phyloP scores from a whole-genome alignment of 1,140 invertebrate genomes.

The Zaprionus ornatus region DNA sequence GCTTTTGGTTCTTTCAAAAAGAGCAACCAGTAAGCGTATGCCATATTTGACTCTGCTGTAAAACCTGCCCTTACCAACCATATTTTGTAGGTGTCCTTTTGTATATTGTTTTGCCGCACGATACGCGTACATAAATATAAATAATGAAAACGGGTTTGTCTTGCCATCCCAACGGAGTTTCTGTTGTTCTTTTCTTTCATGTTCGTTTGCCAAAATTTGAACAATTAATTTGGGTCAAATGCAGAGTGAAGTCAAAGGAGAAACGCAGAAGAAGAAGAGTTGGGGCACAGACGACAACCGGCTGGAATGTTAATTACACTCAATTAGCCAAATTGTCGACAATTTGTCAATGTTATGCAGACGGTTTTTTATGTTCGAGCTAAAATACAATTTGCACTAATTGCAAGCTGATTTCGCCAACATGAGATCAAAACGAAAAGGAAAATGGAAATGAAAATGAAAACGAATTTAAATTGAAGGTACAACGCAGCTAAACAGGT shows the following conservation, averaged over 20 bases:
- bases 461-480: neutral
- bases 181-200: slow-evolving; percentile 34
- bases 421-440: slow-evolving; percentile 4
- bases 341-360: slow-evolving; percentile 47
- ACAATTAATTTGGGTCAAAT: slow-evolving; percentile 71
- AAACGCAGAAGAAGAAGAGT: neutral
- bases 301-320: slow-evolving; percentile 71
- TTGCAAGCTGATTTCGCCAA: slow-evolving; percentile 39
- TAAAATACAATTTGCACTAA: slow-evolving; percentile 40
- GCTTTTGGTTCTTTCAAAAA: neutral
- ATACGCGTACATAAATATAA: slow-evolving; percentile 40
- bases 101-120: slow-evolving; percentile 34
- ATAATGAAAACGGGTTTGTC: slow-evolving; percentile 75
- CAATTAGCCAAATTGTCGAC: slow-evolving; percentile 76
- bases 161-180: slow-evolving; percentile 17
- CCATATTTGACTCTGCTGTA: neutral
- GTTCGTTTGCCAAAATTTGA: slow-evolving; percentile 51
- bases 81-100: neutral
- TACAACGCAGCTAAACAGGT: neutral
- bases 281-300: slow-evolving; percentile 18
- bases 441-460: neutral
- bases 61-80: neutral
- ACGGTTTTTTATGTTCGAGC: slow-evolving; percentile 2
- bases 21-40: neutral
- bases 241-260: slow-evolving; percentile 8